phyloP scores from a whole-genome alignment of 1,140 invertebrate genomes.

The Neodiprion lecontei region DNA sequence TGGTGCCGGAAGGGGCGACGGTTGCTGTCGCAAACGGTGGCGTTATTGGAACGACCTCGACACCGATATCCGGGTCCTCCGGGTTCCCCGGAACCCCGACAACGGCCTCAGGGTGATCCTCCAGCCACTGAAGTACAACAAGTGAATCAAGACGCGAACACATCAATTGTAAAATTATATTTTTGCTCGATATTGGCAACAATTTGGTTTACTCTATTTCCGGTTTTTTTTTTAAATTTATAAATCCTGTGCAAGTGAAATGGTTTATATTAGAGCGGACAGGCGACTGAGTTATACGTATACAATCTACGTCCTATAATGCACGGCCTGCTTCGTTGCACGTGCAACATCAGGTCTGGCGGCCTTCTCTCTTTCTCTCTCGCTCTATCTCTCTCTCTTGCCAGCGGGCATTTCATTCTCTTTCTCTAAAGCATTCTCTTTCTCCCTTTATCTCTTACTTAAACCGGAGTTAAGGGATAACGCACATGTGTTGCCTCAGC shows the following conservation, averaged over 20 bases:
- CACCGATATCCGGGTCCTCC: slow-evolving; percentile 31
- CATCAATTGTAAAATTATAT: slow-evolving; percentile 17
- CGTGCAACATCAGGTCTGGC: not conserved
- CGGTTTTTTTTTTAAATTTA: not conserved
- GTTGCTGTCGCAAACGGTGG: slow-evolving; percentile 64
- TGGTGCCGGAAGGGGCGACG: slow-evolving; percentile 71
- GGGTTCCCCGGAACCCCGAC: slow-evolving; percentile 39
- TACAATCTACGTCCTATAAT: no score
- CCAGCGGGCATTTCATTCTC: no score
- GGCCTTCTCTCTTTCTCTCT: not conserved
- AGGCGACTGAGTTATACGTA: no score
- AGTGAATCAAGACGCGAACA: slow-evolving; percentile 5
- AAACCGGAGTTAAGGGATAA: no score
- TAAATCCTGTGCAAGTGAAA: not conserved
- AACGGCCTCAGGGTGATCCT: slow-evolving; percentile 38
- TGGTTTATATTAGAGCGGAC: no score
- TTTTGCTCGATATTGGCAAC: not conserved
- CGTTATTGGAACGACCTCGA: slow-evolving; percentile 52
- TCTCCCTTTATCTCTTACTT: no score
- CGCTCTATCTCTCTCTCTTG: no score
- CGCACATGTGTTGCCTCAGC: not conserved
- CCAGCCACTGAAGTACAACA: slow-evolving; percentile 47
- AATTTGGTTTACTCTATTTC: slow-evolving; percentile 5
- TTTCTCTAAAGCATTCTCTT: no score
- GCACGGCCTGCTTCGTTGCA: not conserved